Conservation (phyloP, 2,888 invertebrate genomes). For the Brachypalpus laphriformis region DNA sequence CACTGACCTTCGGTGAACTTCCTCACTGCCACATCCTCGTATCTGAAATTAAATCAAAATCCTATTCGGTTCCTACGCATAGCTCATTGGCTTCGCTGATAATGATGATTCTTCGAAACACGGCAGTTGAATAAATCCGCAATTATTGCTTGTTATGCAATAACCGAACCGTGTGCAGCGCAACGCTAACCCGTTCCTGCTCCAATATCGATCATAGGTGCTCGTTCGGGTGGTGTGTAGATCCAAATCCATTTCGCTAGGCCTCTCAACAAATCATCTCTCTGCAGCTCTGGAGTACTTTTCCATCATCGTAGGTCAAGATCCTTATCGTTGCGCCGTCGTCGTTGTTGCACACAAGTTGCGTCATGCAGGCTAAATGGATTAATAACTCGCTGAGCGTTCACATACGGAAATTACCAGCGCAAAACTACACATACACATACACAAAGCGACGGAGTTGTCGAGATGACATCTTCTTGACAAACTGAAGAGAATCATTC, state of each 20-base stretch:
- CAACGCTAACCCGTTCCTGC: conserved; percentile 7
- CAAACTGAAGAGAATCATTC: conserved; percentile 73
- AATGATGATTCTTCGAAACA: conserved; percentile 40
- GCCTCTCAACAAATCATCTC: conserved; percentile 72
- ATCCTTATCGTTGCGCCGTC: conserved; percentile 68
- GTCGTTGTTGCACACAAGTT: conserved; percentile 31
- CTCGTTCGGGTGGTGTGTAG: conserved; percentile 68
- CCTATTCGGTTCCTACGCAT: conserved; percentile 54
- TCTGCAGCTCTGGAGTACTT: conserved; percentile 64
- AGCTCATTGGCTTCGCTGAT: conserved; percentile 26
- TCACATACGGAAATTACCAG: conserved; percentile 52
- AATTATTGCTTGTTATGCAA: conserved; percentile 66
- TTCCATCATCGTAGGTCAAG: conserved; percentile 72
- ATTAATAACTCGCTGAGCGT: conserved; percentile 64
- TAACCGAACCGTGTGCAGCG: background rate
- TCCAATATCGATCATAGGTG: conserved; percentile 67
- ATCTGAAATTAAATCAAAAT: conserved; percentile 68
- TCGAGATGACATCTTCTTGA: conserved; percentile 73
- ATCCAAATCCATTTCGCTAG: conserved; percentile 69
- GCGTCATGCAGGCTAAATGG: conserved; percentile 58
- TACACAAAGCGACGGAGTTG: conserved; percentile 1
- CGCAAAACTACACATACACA: conserved; percentile 24
- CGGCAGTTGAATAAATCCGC: conserved; percentile 56
- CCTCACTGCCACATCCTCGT: conserved; percentile 26
- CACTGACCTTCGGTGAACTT: conserved; percentile 64